Conservation (phyloP, 1,140 invertebrate genomes). For the Popillia japonica region DNA sequence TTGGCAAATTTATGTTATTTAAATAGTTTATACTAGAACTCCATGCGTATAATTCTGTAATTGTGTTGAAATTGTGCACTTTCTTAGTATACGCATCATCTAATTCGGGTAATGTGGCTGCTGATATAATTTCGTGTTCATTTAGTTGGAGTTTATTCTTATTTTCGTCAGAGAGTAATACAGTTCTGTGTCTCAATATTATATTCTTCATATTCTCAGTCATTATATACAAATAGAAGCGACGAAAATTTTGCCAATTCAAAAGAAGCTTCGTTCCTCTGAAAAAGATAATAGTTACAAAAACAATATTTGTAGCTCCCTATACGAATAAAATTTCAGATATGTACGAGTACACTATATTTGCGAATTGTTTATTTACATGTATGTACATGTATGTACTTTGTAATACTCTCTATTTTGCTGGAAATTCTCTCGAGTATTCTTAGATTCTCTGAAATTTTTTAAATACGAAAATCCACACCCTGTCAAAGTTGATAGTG, state of each 20-base stretch:
- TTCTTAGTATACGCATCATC: conserved; percentile 88
- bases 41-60: conserved; percentile 83
- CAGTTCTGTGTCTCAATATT: conserved; percentile 79
- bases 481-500: too few species aligned
- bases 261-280: conserved; percentile 81
- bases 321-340: too few species aligned
- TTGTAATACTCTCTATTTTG: too few species aligned
- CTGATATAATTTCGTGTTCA: conserved; percentile 81
- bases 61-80: conserved; percentile 78
- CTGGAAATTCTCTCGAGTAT: too few species aligned
- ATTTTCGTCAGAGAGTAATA: conserved; percentile 78
- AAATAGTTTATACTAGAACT: conserved; percentile 82
- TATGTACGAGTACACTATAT: too few species aligned
- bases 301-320: too few species aligned
- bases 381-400: too few species aligned
- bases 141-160: conserved; percentile 74
- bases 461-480: too few species aligned
- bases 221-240: conserved; percentile 91
- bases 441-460: too few species aligned
- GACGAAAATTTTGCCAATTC: conserved; percentile 87
- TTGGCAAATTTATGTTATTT: conserved; percentile 75
- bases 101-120: conserved; percentile 84
- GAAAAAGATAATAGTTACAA: conserved; percentile 42
- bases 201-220: conserved; percentile 89
- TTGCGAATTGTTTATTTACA: too few species aligned